Conservation (phyloP, 2,113 vertebrate species). For the Theristicus caerulescens region DNA sequence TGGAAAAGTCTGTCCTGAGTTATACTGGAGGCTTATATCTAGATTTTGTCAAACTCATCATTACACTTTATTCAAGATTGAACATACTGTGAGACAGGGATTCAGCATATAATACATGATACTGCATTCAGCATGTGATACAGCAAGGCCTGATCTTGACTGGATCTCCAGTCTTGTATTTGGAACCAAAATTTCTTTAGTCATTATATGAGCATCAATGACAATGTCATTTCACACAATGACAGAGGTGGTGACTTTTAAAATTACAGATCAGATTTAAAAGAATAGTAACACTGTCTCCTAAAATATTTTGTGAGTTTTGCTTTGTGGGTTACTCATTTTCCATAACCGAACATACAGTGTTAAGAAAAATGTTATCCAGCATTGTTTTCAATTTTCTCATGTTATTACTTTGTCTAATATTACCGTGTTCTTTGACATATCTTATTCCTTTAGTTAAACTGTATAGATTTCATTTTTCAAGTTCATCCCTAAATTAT, state of each 20-base stretch:
- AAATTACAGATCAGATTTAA: neutral
- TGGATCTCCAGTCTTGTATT: neutral
- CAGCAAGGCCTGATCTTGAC: neutral
- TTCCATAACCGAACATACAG: rapidly evolving
- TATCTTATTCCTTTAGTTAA: neutral
- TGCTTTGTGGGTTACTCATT: neutral
- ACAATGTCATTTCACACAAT: neutral
- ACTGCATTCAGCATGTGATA: neutral
- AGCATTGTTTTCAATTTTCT: neutral
- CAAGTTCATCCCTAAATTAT: neutral
- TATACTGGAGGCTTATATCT: neutral
- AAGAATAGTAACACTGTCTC: neutral
- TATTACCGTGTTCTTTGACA: neutral
- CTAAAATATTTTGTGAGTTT: neutral
- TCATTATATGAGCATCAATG: neutral
- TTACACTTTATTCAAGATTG: neutral
- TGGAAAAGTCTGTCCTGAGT: neutral
- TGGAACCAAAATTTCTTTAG: neutral
- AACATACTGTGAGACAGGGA: neutral
- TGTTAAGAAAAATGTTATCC: neutral
- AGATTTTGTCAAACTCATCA: neutral
- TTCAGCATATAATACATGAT: neutral
- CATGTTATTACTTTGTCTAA: neutral
- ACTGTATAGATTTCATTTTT: neutral
- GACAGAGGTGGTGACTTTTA: neutral